Conservation (phyloP, 2,888 invertebrate species). For the Spodoptera picta region DNA sequence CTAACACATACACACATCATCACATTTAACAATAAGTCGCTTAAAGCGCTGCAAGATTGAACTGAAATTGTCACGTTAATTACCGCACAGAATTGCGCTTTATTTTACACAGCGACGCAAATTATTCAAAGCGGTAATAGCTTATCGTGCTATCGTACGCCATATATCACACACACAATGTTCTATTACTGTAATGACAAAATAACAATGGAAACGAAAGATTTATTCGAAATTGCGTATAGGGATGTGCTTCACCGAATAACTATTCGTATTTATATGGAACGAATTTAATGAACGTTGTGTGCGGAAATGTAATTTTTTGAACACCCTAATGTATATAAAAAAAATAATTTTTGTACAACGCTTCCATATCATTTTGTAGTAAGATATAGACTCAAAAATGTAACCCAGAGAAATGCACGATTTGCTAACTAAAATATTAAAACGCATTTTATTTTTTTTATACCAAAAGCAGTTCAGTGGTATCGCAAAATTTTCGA, state of each 20-base stretch:
- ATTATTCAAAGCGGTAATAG: conserved; percentile 57
- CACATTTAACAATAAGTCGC: conserved; percentile 19
- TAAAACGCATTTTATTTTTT: no score
- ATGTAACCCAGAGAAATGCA: no score
- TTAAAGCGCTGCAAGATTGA: conserved; percentile 39
- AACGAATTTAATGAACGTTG: background rate
- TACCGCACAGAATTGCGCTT: conserved; percentile 46
- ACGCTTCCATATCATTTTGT: no score
- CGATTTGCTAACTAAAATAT: no score
- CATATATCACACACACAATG: conserved; percentile 61
- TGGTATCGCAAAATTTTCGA: no score
- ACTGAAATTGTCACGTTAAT: conserved; percentile 50
- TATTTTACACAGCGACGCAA: conserved; percentile 41
- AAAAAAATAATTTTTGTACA: no score
- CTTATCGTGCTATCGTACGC: conserved; percentile 54
- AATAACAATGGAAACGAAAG: conserved; percentile 68
- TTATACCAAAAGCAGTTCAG: no score
- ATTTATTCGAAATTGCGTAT: conserved; percentile 58
- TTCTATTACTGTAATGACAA: conserved; percentile 71
- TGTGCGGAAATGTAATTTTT: no score
- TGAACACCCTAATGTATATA: no score
- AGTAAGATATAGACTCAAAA: no score
- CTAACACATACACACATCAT: conserved; percentile 12
- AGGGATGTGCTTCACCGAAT: conserved; percentile 29
- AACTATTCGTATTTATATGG: conserved; percentile 11